Percentiles rank a stretch among this genome's conserved stretches.
Conservation (phyloP, 2,797 vertebrate species). For the Allochrocebus solatus region DNA sequence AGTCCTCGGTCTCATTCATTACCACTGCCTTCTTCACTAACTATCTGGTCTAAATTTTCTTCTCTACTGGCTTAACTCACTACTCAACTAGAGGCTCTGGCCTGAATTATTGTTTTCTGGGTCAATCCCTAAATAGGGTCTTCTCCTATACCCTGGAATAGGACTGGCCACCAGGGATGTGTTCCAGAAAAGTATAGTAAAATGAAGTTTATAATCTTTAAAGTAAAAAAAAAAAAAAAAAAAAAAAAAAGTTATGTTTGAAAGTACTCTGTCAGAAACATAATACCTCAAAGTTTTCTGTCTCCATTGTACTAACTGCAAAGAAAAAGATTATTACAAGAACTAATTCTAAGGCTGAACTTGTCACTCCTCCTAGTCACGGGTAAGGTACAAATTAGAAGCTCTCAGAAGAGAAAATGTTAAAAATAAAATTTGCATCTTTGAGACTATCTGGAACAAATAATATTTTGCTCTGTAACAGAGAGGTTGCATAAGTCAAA, state of each 20-base stretch:
- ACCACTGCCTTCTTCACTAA: not conserved
- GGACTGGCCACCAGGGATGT: constrained; percentile 43
- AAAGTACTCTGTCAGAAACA: not conserved
- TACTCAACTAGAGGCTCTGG: not conserved
- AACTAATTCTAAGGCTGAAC: not conserved
- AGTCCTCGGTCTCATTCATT: not conserved
- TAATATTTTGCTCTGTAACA: not conserved
- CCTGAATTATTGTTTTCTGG: constrained; percentile 51
- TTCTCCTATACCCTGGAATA: constrained; percentile 11
- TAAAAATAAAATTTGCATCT: constrained; percentile 25
- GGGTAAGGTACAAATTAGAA: not conserved
- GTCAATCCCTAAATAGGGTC: constrained; percentile 22
- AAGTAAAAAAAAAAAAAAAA: not conserved
- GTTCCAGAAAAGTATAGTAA: constrained; percentile 40
- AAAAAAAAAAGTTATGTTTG: not conserved
- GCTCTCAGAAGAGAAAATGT: not conserved
- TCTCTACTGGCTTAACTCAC: not conserved
- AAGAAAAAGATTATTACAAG: constrained; percentile 20
- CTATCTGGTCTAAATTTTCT: not conserved
- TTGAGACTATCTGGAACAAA: not conserved
- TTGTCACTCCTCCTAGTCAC: not conserved
- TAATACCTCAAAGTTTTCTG: not conserved
- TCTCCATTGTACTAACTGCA: not conserved
- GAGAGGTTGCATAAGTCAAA: not conserved
- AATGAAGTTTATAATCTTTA: not conserved